A percentile compares a stretch with the other conserved stretches of the same genome.
phyloP scores from a whole-genome alignment of 37 sponge, comb jelly and placozoan species.

The Sycon ciliatum region DNA sequence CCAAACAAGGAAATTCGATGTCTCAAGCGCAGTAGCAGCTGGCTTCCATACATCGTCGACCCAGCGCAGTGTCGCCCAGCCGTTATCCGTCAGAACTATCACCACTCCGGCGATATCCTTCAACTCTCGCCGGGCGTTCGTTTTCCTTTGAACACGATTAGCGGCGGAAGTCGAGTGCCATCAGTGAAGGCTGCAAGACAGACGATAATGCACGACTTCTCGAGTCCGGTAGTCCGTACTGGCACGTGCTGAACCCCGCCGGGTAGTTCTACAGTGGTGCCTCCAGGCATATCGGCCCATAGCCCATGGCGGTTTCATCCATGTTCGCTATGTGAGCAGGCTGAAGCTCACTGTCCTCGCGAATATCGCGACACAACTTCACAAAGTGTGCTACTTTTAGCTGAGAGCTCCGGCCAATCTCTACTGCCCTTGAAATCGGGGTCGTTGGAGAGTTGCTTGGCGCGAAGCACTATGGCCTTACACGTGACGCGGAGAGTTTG shows the following conservation, averaged over 20 bases:
- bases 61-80: conserved; percentile 56
- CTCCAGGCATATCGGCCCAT: conserved; percentile 63
- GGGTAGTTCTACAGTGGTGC: conserved; percentile 32
- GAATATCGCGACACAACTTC: not conserved
- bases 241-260: conserved; percentile 42
- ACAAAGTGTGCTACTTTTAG: conserved; percentile 28
- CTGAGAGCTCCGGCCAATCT: conserved; percentile 19
- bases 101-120: conserved; percentile 24
- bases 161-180: conserved; percentile 43
- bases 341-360: not conserved
- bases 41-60: conserved; percentile 27
- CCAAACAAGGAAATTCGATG: conserved; percentile 48
- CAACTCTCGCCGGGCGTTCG: conserved; percentile 12
- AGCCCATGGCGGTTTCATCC: conserved; percentile 58
- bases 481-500: not conserved
- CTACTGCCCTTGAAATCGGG: not conserved
- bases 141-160: conserved; percentile 51
- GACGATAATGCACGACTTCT: conserved; percentile 46
- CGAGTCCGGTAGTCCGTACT: conserved; percentile 44
- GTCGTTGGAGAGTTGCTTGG: not conserved
- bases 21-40: too few relatives aligned
- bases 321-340: conserved; percentile 27
- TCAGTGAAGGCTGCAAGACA: conserved; percentile 46
- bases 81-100: conserved; percentile 27
- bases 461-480: not conserved